A percentile compares a stretch with the other conserved stretches of the same genome.
Evolutionary conservation across 2,888 invertebrate species (phyloP).

Genomic region (Cephus pygmeus): DNA sequence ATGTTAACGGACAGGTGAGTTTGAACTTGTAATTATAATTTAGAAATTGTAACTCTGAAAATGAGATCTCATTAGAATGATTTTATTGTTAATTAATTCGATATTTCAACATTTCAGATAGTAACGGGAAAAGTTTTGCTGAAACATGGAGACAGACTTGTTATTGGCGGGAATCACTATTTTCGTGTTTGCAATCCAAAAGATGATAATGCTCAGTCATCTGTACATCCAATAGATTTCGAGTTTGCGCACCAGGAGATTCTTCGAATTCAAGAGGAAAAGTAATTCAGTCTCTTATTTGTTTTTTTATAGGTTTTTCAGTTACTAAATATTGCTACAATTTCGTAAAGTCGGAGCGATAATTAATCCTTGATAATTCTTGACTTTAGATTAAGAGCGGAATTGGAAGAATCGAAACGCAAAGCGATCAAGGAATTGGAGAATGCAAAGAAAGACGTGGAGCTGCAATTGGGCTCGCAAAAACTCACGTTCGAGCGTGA

Average conservation of each 20-base stretch:
- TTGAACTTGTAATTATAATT: neutral
- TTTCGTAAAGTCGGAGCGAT: neutral
- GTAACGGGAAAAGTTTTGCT: constrained; percentile 63
- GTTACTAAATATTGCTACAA: neutral
- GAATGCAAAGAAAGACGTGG: constrained; percentile 58
- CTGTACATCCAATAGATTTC: constrained; percentile 65
- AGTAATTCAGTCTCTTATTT: constrained; percentile 43
- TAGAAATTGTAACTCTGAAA: constrained; percentile 8
- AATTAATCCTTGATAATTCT: neutral
- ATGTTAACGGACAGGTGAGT: constrained; percentile 68
- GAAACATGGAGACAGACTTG: constrained; percentile 70
- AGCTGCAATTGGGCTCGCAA: constrained; percentile 56
- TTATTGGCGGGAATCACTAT: constrained; percentile 71
- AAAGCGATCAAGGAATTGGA: constrained; percentile 61
- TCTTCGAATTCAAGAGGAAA: constrained; percentile 68
- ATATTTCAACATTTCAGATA: constrained; percentile 46
- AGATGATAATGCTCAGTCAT: constrained; percentile 45
- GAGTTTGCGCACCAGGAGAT: constrained; percentile 70
- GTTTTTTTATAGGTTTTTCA: too few species aligned
- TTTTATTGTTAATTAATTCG: constrained; percentile 1
- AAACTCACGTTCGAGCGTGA: constrained; percentile 58
- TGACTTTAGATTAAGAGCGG: constrained; percentile 51
- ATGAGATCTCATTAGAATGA: constrained; percentile 1
- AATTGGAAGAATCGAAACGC: constrained; percentile 62
- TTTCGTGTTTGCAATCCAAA: constrained; percentile 69